These are phyloP conservation scores for Capitella teleta DNA, from an alignment of 1,140 invertebrate species.

Conservation along the genomic window DNA sequence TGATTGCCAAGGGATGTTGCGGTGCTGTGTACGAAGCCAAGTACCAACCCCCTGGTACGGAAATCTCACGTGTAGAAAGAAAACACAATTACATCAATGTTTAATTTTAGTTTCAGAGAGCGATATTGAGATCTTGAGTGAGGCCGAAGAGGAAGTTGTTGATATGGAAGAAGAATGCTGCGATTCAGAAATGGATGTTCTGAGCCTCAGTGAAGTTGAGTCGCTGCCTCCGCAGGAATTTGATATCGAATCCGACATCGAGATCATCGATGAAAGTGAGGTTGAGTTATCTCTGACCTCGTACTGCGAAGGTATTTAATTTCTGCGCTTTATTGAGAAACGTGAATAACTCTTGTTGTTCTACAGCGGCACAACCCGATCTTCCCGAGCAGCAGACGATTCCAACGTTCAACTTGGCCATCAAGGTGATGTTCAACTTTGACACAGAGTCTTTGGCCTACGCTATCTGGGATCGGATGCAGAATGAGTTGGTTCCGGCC, in stretches of 20 bases:
- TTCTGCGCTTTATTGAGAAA: background rate
- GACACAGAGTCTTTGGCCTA: slow-evolving; percentile 69
- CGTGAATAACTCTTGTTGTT: background rate
- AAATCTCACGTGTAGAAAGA: background rate
- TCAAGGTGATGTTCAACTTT: slow-evolving; percentile 91
- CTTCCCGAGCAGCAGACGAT: no score
- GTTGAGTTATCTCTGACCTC: no score
- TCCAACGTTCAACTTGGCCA: slow-evolving; percentile 56
- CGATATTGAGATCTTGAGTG: background rate
- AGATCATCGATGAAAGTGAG: no score
- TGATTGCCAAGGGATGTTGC: slow-evolving; percentile 3
- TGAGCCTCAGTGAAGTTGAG: background rate
- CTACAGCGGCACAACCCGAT: no score
- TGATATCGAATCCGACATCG: no score
- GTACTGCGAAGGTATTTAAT: background rate
- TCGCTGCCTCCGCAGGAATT: no score
- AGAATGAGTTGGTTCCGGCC: slow-evolving; percentile 66
- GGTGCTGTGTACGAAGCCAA: slow-evolving; percentile 4
- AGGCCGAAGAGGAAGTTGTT: background rate
- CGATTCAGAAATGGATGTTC: background rate
- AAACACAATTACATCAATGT: background rate
- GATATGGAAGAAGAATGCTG: background rate
- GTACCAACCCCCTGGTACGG: background rate
- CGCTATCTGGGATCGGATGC: slow-evolving; percentile 65
- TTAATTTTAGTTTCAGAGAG: background rate